Conservation (phyloP, 2,888 invertebrate species). For the Amphipyra tragopoginis region DNA sequence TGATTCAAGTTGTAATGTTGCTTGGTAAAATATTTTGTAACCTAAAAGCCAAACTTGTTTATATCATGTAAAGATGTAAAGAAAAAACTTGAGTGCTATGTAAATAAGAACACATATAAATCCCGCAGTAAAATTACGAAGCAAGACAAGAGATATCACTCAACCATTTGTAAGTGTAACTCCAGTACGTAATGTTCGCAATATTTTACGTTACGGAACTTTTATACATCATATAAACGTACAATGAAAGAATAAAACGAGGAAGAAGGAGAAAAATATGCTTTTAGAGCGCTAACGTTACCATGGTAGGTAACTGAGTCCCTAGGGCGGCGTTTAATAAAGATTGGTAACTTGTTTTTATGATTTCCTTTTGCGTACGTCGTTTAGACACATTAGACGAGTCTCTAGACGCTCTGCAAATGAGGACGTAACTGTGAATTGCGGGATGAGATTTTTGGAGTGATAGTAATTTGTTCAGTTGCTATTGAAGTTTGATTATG, state of each 20-base stretch:
- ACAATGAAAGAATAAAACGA: conserved; percentile 65
- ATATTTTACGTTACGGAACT: conserved; percentile 70
- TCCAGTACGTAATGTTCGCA: conserved; percentile 56
- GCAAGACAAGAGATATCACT: conserved; percentile 49
- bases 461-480: conserved; percentile 9
- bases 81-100: conserved; percentile 23
- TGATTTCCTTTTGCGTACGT: conserved; percentile 58
- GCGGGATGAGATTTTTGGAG: conserved; percentile 6
- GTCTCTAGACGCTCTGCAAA: conserved; percentile 18
- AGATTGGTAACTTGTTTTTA: conserved; percentile 72
- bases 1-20: no score
- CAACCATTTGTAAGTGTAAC: conserved; percentile 55
- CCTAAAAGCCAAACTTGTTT: background rate
- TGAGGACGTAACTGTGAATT: conserved; percentile 29
- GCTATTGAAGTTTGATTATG: no score
- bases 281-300: conserved; percentile 62
- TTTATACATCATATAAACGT: conserved; percentile 67
- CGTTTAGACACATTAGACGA: conserved; percentile 38
- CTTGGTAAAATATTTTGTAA: no score
- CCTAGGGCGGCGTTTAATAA: conserved; percentile 66
- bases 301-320: conserved; percentile 37
- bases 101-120: conserved; percentile 45
- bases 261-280: conserved; percentile 67
- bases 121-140: conserved; percentile 43
- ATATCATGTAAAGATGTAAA: background rate